Base-by-base conservation (phyloP, 2,888 invertebrate genomes). In the Pinctada fucata region DNA sequence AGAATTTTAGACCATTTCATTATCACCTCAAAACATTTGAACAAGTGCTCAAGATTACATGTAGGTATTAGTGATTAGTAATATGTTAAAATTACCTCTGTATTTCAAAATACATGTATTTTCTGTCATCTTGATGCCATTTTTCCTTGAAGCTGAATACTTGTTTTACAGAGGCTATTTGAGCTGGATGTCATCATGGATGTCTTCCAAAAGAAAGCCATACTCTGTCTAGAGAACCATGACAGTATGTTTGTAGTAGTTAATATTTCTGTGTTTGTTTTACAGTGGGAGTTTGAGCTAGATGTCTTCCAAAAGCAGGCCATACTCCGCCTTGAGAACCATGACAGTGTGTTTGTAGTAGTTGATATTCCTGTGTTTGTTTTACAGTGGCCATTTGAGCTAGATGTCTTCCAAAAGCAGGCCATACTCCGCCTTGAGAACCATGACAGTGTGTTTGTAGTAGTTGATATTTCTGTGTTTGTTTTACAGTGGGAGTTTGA, bases 261-360 rank as follows among this genome's bases (percentile, higher is more conserved):
- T 31, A 31, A 31, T 31, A 31, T 31, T 31, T 31, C 31, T 31
- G 31, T 31, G 31, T 31, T 31, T 31, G 31, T 69, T n/a, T 84
- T 83, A 45, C 82, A 90, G 90, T 90, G 89, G 89, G 95, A 96
- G 1, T 99, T 99, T 93, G 97, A 98, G 89, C 94, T 99, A 89
- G 99, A 99, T 93, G 96, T 95, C 49, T 99, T 99, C 91, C 99
- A 99, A 92, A 98, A 99, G 93, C 96, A 97, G 94, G 99, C 99
- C 0, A 97, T 99, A 80, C 93, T 99, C 4, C 97, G 97, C 91
- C 93, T 99, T 76, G 99, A 99, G 93, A 96, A 97, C 50, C 96
- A 97, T 13, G 96, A 97, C 88, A 97, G 97, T 91, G 97, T 99
- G 0, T 99, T 99, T 93, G 99, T 99, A 0, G 98, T 99, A 0